Evolutionary conservation across 2,113 vertebrate genomes (phyloP), one percentile per base, ranked within the genome.

Genomic region (Tenebrosternarchus preto): DNA sequence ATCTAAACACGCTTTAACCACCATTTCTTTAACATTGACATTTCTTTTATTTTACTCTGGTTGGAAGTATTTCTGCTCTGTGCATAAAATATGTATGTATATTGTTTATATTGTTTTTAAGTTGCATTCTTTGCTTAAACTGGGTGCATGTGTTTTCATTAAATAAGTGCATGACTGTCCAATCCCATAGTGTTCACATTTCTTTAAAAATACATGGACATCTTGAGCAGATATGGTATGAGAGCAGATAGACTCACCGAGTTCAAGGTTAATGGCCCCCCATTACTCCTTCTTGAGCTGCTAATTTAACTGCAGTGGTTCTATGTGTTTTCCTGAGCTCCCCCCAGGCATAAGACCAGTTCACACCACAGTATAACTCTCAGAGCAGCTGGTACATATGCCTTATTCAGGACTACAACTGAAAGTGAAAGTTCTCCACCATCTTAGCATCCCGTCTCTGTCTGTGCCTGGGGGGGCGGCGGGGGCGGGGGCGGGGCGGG

Each of bases 41-140:
- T 46, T 82, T 73, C 63, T 63, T 70, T 74, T 80, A 69, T 50
- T 80, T 81, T 82, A 78, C 55, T 76, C 22, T 50, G 24, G 82
- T 85, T 85, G 83, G 87, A 89, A 85, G 83, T 82, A 90, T 90
- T 90, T 85, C 78, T 82, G 82, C 60, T 80, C 31, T 55, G 86
- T 85, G 80, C 61, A 53, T 25, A 68, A 72, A 68, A 22, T 46
- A 66, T 15, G 12, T 25, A n/a, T n/a, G n/a, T n/a, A n/a, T n/a
- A n/a, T n/a, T n/a, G n/a, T n/a, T n/a, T n/a, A n/a, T n/a, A n/a
- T n/a, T n/a, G n/a, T n/a, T n/a, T n/a, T n/a, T n/a, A n/a, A 50
- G 27, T 61, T 50, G 19, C 66, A 6, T 57, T 50, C 57, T 73
- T 73, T 77, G 53, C 24, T 19, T 64, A 33, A 71, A 70, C 25